These are phyloP conservation scores for Leptestheria dahalacensis DNA, from an alignment of 1,140 invertebrate genomes.

Conservation along the genomic window DNA sequence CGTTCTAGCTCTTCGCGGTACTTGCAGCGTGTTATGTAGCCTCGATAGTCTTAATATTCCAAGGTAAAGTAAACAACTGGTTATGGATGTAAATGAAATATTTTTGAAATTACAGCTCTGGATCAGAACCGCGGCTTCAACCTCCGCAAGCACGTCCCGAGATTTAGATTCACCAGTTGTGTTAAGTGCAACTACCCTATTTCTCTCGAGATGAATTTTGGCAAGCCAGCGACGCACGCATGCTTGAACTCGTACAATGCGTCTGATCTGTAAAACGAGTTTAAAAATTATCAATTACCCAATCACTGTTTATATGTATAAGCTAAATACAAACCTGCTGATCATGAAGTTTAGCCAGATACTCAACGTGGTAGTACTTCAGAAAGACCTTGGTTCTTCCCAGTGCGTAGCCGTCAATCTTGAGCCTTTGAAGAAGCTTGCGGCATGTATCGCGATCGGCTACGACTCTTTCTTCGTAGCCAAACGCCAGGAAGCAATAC, in stretches of 20 bases:
- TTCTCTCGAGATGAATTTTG: conserved; percentile 28
- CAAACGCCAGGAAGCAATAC: conserved; percentile 63
- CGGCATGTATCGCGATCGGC: conserved; percentile 54
- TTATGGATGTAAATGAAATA: neutral
- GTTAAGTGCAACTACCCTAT: conserved; percentile 1
- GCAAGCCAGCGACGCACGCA: conserved; percentile 55
- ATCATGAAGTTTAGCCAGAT: conserved; percentile 59
- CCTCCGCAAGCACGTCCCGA: conserved; percentile 21
- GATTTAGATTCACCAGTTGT: conserved; percentile 8
- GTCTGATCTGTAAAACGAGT: conserved; percentile 35
- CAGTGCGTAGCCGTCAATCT: conserved; percentile 68
- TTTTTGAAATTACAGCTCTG: conserved; percentile 41
- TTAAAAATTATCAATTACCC: too few species aligned
- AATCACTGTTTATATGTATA: too few species aligned
- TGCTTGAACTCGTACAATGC: conserved; percentile 53
- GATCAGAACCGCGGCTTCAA: conserved; percentile 42
- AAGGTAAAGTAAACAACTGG: conserved; percentile 12
- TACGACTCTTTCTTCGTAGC: conserved; percentile 50
- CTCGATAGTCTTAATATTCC: conserved; percentile 47
- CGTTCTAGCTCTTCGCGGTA: conserved; percentile 39
- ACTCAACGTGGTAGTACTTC: conserved; percentile 73
- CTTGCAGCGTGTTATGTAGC: conserved; percentile 44
- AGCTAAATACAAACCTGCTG: conserved; percentile 39
- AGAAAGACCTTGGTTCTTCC: conserved; percentile 70
- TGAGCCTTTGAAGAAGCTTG: conserved; percentile 48